Evolutionary conservation across 2,888 invertebrate genomes (phyloP).

Genomic region (Chironomus riparius): DNA sequence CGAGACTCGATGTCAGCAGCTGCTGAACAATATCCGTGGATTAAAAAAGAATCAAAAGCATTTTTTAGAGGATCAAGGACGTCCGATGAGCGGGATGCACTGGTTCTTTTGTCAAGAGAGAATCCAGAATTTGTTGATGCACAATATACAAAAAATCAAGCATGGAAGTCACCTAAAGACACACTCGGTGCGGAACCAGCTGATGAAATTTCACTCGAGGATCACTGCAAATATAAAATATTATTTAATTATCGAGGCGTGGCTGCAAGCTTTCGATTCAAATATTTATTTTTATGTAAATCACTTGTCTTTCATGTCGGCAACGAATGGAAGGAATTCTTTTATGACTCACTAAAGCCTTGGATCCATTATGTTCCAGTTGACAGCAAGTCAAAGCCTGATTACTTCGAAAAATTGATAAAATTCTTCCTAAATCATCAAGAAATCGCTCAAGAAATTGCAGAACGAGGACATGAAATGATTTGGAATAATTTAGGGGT

Average conservation of each 20-base stretch:
- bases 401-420: conserved; percentile 62
- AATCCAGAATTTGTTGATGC: conserved; percentile 77
- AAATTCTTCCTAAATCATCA: conserved; percentile 70
- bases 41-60: conserved; percentile 56
- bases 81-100: conserved; percentile 77
- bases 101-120: conserved; percentile 70
- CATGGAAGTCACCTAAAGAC: conserved; percentile 94
- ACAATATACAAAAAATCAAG: conserved; percentile 95
- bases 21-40: conserved; percentile 62
- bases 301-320: conserved; percentile 93
- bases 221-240: conserved; percentile 89
- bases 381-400: conserved; percentile 48
- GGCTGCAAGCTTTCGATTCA: conserved; percentile 93
- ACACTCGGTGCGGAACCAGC: conserved; percentile 79
- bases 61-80: conserved; percentile 96
- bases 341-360: conserved; percentile 79
- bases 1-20: conserved; percentile 60
- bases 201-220: conserved; percentile 74
- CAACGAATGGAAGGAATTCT: conserved; percentile 90
- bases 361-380: conserved; percentile 96
- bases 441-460: conserved; percentile 63
- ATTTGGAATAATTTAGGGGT: conserved; percentile 75
- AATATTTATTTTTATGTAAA: conserved; percentile 87
- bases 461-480: conserved; percentile 69
- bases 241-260: conserved; percentile 95